These are phyloP conservation scores for Oxyteleia sp. DNA, from an alignment of 2,888 invertebrate genomes.

Conservation along the genomic window DNA sequence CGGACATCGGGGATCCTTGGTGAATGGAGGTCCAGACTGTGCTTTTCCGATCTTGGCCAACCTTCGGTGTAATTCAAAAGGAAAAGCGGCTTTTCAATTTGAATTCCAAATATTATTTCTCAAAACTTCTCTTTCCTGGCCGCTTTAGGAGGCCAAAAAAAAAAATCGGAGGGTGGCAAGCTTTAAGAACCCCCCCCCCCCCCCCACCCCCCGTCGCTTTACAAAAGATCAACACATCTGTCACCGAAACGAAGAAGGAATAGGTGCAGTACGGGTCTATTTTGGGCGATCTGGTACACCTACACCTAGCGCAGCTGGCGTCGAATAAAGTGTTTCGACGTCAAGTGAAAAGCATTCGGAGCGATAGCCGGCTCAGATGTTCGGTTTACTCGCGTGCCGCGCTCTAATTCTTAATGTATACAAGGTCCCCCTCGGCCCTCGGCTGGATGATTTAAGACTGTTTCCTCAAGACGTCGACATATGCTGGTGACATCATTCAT, in stretches of 20 bases:
- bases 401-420: constrained; percentile 62
- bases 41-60: too few species aligned
- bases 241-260: constrained; percentile 72
- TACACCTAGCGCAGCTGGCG: constrained; percentile 66
- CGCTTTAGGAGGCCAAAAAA: constrained; percentile 35
- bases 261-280: constrained; percentile 77
- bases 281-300: constrained; percentile 66
- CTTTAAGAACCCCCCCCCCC: constrained; percentile 52
- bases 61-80: too few species aligned
- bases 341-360: constrained; percentile 64
- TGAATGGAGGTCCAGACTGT: too few species aligned
- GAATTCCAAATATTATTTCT: neutral
- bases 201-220: too few species aligned
- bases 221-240: constrained; percentile 79
- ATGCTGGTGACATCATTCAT: constrained; percentile 53
- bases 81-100: neutral
- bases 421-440: constrained; percentile 28
- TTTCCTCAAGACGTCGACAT: constrained; percentile 56
- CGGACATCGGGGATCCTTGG: too few species aligned
- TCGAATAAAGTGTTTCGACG: constrained; percentile 46
- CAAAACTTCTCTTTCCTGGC: neutral
- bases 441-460: constrained; percentile 49
- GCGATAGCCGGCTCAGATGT: constrained; percentile 17
- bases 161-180: constrained; percentile 28
- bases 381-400: constrained; percentile 55